phyloP scores from a whole-genome alignment of 2,113 vertebrate genomes.

The Pterocles gutturalis region DNA sequence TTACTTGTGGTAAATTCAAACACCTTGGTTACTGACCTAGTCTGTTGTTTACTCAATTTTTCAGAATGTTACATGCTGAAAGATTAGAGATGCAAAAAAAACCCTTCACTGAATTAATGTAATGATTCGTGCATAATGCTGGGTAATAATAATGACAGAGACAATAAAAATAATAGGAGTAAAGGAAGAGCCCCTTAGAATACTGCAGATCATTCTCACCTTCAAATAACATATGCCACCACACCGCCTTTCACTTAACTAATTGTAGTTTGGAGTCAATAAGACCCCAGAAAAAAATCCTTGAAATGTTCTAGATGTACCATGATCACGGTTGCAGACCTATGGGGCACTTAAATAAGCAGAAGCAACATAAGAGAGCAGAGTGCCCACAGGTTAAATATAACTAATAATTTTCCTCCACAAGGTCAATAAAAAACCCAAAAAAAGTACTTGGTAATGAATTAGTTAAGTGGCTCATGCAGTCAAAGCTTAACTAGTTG shows the following conservation, averaged over 20 bases:
- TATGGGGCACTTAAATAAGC: neutral
- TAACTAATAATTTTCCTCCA: neutral
- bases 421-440: neutral
- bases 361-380: neutral
- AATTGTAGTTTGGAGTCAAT: neutral
- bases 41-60: neutral
- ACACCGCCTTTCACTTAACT: neutral
- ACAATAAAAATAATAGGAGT: neutral
- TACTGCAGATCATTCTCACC: neutral
- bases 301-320: neutral
- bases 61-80: neutral
- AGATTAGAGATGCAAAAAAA: neutral
- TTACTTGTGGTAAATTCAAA: neutral
- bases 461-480: neutral
- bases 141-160: neutral
- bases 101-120: neutral
- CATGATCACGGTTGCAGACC: neutral
- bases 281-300: neutral
- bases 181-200: constrained; percentile 2
- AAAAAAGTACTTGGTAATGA: neutral
- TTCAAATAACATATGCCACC: constrained; percentile 31
- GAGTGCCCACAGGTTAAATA: neutral
- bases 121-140: neutral
- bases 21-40: neutral
- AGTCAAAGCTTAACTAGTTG: neutral